Evolutionary conservation across 2,113 vertebrate species (phyloP), one percentile per base, ranked within the genome.

Genomic region (Dinomys branickii): DNA sequence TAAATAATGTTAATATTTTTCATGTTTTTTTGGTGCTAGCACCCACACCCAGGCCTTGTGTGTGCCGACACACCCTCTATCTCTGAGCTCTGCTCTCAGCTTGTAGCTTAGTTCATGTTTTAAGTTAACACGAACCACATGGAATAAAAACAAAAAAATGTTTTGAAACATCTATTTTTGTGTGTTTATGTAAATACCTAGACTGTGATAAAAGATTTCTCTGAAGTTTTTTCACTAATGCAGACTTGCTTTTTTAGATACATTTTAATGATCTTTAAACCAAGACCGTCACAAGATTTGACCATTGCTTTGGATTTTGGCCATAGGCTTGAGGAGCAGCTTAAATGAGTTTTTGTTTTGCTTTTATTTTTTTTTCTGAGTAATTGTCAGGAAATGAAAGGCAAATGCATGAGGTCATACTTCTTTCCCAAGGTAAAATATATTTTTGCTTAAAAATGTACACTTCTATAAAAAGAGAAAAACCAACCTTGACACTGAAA

Each of bases 181-280:
- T 81, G 67, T 91, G 28, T 73, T 90, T 75, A 7, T 78, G 3
- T 75, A 33, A 80, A 14, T 78, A 87, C 61, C 91, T 73, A 35
- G 30, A 86, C 44, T 33, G 20, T 71, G 44, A n/a, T 58, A n/a
- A 69, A 88, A 71, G 8, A 9, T 77, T 95, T 82, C n/a, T 90
- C 47, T 88, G 33, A 63, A 13, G 5, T 35, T 63, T 59, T 61
- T 81, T 59, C 77, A 9, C 11, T 86, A 73, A 84, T 58, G n/a
- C 8, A 58, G 54, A 65, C 3, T 59, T 84, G 41, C n/a, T 61
- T 93, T 81, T n/a, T 69, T 1, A 85, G 52, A 85, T 81, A 33
- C 4, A 44, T 88, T 94, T 94, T 90, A 96, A 88, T 93, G 73
- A 93, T 81, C 38, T 26, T 92, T 61, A 95, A 94, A 86, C 71